phyloP scores from a whole-genome alignment of 2,797 vertebrate genomes.

The Heteromormyrus szaboi region DNA sequence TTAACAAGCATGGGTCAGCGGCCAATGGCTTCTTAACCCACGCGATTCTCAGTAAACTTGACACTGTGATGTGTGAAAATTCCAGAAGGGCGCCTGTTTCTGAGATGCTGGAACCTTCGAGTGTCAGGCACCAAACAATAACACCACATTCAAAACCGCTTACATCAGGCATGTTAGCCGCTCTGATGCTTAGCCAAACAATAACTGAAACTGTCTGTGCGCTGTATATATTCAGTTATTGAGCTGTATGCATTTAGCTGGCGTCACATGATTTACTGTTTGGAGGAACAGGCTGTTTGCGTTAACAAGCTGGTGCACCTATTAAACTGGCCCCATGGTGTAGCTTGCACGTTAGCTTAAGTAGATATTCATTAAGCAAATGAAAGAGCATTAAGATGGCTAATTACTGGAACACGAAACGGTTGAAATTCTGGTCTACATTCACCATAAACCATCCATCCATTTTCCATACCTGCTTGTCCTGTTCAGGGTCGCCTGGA shows the following conservation, averaged over 20 bases:
- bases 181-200: not conserved
- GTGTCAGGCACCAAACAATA: not conserved
- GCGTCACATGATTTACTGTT: not conserved
- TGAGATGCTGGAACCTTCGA: not conserved
- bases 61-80: not conserved
- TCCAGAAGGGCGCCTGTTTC: not conserved
- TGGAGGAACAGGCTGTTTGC: not conserved
- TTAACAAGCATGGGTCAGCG: not conserved
- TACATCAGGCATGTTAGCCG: not conserved
- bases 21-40: not conserved
- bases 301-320: not conserved
- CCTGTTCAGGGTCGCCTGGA: not conserved
- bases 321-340: not conserved
- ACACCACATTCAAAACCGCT: not conserved
- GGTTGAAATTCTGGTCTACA: not conserved
- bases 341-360: not conserved
- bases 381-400: not conserved
- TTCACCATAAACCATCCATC: not conserved
- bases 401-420: not conserved
- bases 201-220: not conserved
- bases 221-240: not conserved
- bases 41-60: not conserved
- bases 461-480: not conserved
- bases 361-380: not conserved
- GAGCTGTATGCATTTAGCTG: not conserved